Evolutionary conservation across 1,140 invertebrate species (phyloP).

Genomic region (Parapsyche elsis): DNA sequence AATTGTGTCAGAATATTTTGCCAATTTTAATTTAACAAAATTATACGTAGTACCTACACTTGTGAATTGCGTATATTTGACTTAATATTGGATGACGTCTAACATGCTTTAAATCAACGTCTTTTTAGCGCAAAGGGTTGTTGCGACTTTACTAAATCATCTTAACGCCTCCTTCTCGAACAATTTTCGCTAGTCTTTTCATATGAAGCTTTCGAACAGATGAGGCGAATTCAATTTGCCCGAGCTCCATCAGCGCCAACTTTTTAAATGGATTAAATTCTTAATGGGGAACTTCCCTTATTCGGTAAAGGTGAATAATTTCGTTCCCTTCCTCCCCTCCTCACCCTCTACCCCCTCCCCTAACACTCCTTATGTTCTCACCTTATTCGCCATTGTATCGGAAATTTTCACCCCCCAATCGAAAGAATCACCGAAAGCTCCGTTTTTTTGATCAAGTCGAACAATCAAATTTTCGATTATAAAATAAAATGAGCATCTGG

Average conservation of each 20-base stretch:
- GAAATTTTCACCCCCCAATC: too few relatives aligned
- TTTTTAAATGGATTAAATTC: slow-evolving; percentile 32
- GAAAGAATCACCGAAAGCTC: too few relatives aligned
- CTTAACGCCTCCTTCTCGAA: slow-evolving; percentile 4
- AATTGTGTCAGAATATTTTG: too few relatives aligned
- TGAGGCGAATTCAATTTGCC: slow-evolving; percentile 25
- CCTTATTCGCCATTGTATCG: too few relatives aligned
- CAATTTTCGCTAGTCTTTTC: slow-evolving; percentile 23
- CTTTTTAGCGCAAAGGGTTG: neutral
- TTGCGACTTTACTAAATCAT: slow-evolving; percentile 10
- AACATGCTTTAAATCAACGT: neutral
- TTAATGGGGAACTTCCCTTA: slow-evolving; percentile 6
- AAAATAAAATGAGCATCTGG: too few relatives aligned
- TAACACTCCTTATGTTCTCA: too few relatives aligned
- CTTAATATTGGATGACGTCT: too few relatives aligned
- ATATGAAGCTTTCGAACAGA: slow-evolving; percentile 32
- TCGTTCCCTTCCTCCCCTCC: neutral
- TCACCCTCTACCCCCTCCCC: neutral
- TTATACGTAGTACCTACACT: too few relatives aligned
- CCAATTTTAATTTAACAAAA: too few relatives aligned
- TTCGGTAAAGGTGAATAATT: slow-evolving; percentile 26
- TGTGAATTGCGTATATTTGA: too few relatives aligned
- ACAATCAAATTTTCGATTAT: too few relatives aligned
- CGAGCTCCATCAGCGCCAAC: slow-evolving; percentile 9
- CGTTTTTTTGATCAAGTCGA: too few relatives aligned